Base-by-base conservation (phyloP, 2,888 invertebrate genomes). In the Amblyteles armatorius region DNA sequence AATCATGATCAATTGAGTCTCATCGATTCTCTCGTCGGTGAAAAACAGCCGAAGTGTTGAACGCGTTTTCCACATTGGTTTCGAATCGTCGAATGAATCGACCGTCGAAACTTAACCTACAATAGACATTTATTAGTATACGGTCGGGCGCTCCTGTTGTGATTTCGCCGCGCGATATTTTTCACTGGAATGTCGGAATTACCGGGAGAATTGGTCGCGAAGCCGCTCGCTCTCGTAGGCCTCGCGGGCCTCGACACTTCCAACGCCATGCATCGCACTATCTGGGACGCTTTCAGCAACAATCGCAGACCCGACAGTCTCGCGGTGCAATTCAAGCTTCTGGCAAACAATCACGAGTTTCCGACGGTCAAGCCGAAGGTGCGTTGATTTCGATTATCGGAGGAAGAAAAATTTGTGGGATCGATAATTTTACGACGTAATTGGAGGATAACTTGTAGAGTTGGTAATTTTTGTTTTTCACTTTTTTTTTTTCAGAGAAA, bases 221-320 rank as follows among this genome's bases (percentile, higher is more conserved):
- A 97, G 92, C 98, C 99, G 48, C 95, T 97, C 92, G 98, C 98
- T 72, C 95, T 99, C 83, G 96, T 99, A 79, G 98, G 97, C 48
- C 95, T 99, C 77, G 96, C 97, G 86, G 99, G 99, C 19, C 95
- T 99, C 84, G 98, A 99, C 93, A 95, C 97, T 11, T 97, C 97
- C 92, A 98, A 98, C 94, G 96, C 97, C 3, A 95, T 98, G 63
- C 99, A 99, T 94, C 97, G 98, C 92, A 96, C 97, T 71, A 97
- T 99, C 93, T 99, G 98, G 98, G 98, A 99, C 92, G 97, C 97
- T 6, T 98, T 99, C 92, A 97, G 96, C 88, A 96, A 96, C 91
- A 97, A 97, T 93, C 95, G 98, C 48, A 95, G 97, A 85, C 94
- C 96, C 0, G 98, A 99, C 92, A 96, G 98, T 90, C 96, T 97